Conservation (phyloP, 2,888 invertebrate species). For the Diadegma fenestrale region DNA sequence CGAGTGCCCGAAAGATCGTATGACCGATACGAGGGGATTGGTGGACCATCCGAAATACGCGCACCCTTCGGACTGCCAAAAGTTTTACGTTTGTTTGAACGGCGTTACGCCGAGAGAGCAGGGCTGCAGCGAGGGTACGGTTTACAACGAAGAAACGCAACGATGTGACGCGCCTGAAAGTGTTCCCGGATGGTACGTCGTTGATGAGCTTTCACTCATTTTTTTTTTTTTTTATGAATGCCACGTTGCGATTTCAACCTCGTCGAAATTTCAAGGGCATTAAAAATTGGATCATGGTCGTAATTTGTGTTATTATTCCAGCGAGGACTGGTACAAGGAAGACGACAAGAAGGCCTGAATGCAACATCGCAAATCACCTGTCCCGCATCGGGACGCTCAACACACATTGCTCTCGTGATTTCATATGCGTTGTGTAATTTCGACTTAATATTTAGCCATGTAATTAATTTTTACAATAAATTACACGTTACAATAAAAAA, state of each 20-base stretch:
- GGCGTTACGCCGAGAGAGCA: constrained; percentile 95
- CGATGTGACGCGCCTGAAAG: constrained; percentile 96
- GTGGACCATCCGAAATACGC: constrained; percentile 94
- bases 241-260: not conserved
- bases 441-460: constrained; percentile 73
- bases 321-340: constrained; percentile 96
- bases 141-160: constrained; percentile 95
- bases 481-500: constrained; percentile 59
- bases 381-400: constrained; percentile 83
- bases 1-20: constrained; percentile 91
- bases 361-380: constrained; percentile 75
- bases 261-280: not conserved
- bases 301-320: constrained; percentile 79
- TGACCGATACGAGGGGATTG: constrained; percentile 88
- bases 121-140: constrained; percentile 94
- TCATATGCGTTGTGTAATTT: constrained; percentile 72
- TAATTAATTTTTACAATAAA: constrained; percentile 73
- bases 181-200: constrained; percentile 94
- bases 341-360: constrained; percentile 86
- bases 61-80: constrained; percentile 95
- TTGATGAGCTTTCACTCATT: constrained; percentile 22
- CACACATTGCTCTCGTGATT: constrained; percentile 70
- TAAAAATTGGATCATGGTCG: constrained; percentile 41
- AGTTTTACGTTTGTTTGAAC: constrained; percentile 96
- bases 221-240: not conserved